phyloP scores from a whole-genome alignment of 2,888 invertebrate species.

The Eumacrocentrus americanus region DNA sequence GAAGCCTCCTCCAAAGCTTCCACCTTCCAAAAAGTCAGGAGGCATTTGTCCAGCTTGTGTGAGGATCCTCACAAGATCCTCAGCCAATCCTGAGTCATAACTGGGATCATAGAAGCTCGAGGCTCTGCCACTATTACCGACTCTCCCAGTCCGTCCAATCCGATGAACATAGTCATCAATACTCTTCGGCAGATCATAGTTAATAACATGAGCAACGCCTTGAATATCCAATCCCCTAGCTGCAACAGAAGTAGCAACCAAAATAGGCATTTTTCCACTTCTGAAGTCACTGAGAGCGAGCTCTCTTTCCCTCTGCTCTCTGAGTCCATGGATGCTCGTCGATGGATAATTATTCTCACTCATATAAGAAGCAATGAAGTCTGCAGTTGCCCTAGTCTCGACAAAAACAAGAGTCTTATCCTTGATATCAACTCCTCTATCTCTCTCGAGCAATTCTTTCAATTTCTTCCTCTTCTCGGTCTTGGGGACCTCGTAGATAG shows the following conservation, averaged over 20 bases:
- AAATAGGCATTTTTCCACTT: conserved; percentile 72
- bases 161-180: conserved; percentile 96
- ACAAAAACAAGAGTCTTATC: conserved; percentile 77
- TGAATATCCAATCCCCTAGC: conserved; percentile 91
- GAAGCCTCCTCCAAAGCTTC: conserved; percentile 54
- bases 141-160: conserved; percentile 93
- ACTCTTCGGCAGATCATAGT: conserved; percentile 87
- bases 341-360: conserved; percentile 77
- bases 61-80: conserved; percentile 75
- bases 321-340: conserved; percentile 78
- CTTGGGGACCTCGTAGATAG: conserved; percentile 72
- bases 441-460: conserved; percentile 69
- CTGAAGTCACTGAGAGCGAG: conserved; percentile 77
- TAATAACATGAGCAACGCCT: conserved; percentile 86
- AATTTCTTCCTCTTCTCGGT: conserved; percentile 79
- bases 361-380: conserved; percentile 84
- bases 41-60: conserved; percentile 79
- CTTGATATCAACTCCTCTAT: conserved; percentile 57
- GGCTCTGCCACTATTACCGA: conserved; percentile 87
- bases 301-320: conserved; percentile 76
- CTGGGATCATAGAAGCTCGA: conserved; percentile 79
- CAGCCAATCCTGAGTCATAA: conserved; percentile 67
- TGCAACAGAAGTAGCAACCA: conserved; percentile 95
- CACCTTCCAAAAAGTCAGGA: conserved; percentile 69
- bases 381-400: conserved; percentile 87